Evolutionary conservation across 2,888 invertebrate species (phyloP).

Genomic region (Esperia sulphurella): DNA sequence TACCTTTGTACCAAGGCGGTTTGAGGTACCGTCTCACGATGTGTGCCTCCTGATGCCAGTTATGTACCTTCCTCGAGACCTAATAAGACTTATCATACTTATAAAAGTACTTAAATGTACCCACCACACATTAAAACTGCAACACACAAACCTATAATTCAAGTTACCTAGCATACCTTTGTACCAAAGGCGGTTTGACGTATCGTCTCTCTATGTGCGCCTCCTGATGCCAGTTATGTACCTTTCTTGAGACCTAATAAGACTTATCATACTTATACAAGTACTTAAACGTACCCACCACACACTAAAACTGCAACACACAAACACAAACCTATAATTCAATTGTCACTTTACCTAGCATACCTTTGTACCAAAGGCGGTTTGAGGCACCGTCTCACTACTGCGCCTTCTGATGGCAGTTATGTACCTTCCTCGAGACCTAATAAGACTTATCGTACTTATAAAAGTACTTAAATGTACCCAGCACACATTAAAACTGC

Average conservation of each 20-base stretch:
- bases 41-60: too few species aligned
- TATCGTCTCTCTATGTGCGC: background rate
- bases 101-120: background rate
- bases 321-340: slow-evolving; percentile 8
- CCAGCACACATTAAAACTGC: background rate
- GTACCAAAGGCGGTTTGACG: background rate
- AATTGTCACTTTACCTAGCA: slow-evolving; percentile 53
- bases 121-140: background rate
- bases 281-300: slow-evolving; percentile 9
- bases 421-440: too few species aligned
- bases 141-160: background rate
- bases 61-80: too few species aligned
- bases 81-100: too few species aligned
- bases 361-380: slow-evolving; percentile 88
- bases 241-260: too few species aligned
- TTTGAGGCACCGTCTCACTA: slow-evolving; percentile 95
- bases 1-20: background rate
- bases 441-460: too few species aligned
- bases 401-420: slow-evolving; percentile 89
- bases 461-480: background rate
- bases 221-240: too few species aligned
- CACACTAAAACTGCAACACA: background rate
- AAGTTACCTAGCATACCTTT: background rate
- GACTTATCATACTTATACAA: background rate
- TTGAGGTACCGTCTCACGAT: background rate